These are phyloP conservation scores for Saccostrea glomerata DNA, from an alignment of 1,140 invertebrate genomes.

Conservation along the genomic window DNA sequence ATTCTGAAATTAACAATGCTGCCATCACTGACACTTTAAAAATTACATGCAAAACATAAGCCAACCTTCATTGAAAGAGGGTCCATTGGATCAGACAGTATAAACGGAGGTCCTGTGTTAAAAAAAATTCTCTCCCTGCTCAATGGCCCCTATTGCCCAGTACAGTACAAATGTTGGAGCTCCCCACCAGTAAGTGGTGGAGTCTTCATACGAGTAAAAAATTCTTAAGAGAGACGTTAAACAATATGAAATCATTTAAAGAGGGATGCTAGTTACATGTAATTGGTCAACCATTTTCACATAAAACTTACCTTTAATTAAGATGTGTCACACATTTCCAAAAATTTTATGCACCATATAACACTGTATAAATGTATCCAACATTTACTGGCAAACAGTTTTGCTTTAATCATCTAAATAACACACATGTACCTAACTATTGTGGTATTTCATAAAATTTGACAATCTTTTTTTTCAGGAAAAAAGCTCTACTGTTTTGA, in stretches of 20 bases:
- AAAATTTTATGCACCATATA: neutral
- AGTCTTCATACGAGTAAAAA: too few relatives aligned
- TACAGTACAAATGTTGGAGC: too few relatives aligned
- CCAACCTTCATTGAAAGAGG: neutral
- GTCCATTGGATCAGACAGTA: too few relatives aligned
- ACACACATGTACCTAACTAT: too few relatives aligned
- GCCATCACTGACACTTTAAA: neutral
- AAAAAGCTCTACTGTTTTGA: too few relatives aligned
- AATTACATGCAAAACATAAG: neutral
- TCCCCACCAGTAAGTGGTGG: too few relatives aligned
- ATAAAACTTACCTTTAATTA: neutral
- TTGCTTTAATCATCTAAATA: neutral
- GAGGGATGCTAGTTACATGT: neutral
- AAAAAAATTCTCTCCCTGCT: too few relatives aligned
- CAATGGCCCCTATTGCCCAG: too few relatives aligned
- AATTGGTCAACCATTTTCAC: neutral
- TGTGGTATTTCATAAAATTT: too few relatives aligned
- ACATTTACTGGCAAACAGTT: slow-evolving; percentile 6
- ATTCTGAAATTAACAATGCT: slow-evolving; percentile 2
- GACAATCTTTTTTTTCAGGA: too few relatives aligned
- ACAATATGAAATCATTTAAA: neutral
- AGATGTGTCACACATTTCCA: neutral
- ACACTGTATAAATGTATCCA: neutral
- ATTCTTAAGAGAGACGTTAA: too few relatives aligned
- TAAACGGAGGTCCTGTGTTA: too few relatives aligned